These are phyloP conservation scores for Sphaerophoria rueppellii DNA, from an alignment of 2,888 invertebrate genomes.

Conservation along the genomic window DNA sequence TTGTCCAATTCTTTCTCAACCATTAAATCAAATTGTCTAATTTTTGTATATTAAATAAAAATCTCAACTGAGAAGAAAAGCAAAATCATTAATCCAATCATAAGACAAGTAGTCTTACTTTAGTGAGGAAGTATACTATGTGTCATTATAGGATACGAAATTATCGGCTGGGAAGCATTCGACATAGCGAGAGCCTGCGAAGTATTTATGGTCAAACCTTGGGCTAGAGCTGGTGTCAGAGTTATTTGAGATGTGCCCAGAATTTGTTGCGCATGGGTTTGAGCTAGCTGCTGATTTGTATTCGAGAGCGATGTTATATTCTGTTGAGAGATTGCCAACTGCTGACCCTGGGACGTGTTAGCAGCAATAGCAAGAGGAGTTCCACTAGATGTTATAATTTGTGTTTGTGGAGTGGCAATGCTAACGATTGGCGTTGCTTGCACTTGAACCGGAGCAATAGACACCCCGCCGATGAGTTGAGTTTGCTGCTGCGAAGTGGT, in stretches of 20 bases:
- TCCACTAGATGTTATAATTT: conserved; percentile 74
- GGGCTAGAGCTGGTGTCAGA: conserved; percentile 74
- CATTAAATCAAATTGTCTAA: not conserved
- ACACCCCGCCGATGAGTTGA: conserved; percentile 82
- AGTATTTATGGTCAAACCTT: conserved; percentile 81
- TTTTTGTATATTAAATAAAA: not conserved
- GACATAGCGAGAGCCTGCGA: conserved; percentile 85
- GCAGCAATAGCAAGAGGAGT: conserved; percentile 75
- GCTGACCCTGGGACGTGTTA: conserved; percentile 75
- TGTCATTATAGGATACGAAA: conserved; percentile 87
- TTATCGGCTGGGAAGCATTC: conserved; percentile 85
- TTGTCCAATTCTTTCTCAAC: no score
- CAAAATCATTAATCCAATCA: not conserved
- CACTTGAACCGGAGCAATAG: conserved; percentile 84
- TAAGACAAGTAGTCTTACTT: not conserved
- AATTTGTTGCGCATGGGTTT: conserved; percentile 75
- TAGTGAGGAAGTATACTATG: conserved; percentile 82
- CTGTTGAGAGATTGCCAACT: conserved; percentile 75
- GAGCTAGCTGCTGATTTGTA: conserved; percentile 70
- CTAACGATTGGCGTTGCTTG: conserved; percentile 84
- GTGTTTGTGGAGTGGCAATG: conserved; percentile 83
- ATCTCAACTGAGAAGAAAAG: not conserved
- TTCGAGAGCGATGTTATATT: conserved; percentile 74
- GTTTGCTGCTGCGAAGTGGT: conserved; percentile 83
- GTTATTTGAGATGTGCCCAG: conserved; percentile 77